A percentile compares a stretch with the other conserved stretches of the same genome.
phyloP scores from a whole-genome alignment of 2,888 invertebrate species.

The Isoperla grammatica region DNA sequence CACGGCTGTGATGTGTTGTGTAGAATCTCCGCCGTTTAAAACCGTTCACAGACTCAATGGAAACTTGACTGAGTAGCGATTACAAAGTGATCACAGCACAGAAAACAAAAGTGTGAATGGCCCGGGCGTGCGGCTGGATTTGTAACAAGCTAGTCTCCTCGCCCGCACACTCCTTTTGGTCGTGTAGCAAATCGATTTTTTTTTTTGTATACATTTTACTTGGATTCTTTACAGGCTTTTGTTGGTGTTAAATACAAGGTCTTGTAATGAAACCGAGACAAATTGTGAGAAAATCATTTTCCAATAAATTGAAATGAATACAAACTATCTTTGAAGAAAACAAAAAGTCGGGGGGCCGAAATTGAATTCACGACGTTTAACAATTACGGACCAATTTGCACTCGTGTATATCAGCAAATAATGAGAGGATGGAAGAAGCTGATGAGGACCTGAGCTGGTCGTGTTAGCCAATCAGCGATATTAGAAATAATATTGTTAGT shows the following conservation, averaged over 20 bases:
- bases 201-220: not conserved
- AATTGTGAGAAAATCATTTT: not conserved
- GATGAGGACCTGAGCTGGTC: not conserved
- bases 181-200: not conserved
- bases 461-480: not conserved
- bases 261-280: constrained; percentile 19
- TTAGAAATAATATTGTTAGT: no score
- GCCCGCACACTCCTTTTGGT: no score
- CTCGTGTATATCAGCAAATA: no score
- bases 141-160: no score
- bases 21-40: not conserved
- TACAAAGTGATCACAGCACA: constrained; percentile 23
- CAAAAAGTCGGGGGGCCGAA: no score
- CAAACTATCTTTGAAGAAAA: not conserved
- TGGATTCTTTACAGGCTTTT: not conserved
- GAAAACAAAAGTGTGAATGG: constrained; percentile 21
- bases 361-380: no score
- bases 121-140: not conserved
- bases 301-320: constrained; percentile 3
- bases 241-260: not conserved
- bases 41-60: constrained; percentile 6
- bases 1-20: no score
- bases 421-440: not conserved
- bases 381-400: no score
- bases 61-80: constrained; percentile 9